Evolutionary conservation across 1,140 invertebrate genomes (phyloP).

Genomic region (Formica exsecta): DNA sequence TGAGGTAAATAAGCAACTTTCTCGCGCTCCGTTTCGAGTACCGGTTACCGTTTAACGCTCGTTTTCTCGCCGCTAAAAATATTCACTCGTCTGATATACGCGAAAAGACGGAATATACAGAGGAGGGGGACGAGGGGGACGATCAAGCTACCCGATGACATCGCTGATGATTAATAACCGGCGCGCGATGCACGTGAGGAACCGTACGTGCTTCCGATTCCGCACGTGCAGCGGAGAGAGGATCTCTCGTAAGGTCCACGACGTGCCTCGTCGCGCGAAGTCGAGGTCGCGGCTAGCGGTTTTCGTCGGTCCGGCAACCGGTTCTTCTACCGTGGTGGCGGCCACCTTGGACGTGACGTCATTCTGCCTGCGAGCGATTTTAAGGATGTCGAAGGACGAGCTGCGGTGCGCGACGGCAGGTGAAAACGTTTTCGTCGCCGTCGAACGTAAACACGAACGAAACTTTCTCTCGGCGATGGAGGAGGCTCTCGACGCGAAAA

Average conservation of each 20-base stretch:
- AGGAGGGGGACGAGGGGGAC: too few relatives aligned
- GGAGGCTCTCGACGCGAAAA: too few relatives aligned
- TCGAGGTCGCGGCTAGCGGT: conserved; percentile 82
- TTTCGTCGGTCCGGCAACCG: conserved; percentile 80
- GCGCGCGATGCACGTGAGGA: conserved; percentile 46
- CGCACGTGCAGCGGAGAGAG: conserved; percentile 61
- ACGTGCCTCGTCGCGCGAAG: conserved; percentile 70
- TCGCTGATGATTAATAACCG: conserved; percentile 51
- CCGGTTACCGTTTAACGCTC: neutral
- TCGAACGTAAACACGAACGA: conserved; percentile 58
- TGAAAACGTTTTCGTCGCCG: conserved; percentile 65
- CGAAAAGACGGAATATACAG: neutral
- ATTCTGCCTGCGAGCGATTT: conserved; percentile 79
- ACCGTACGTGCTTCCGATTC: conserved; percentile 45
- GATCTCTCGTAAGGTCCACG: conserved; percentile 72
- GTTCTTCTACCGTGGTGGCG: conserved; percentile 73
- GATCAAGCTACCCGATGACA: conserved; percentile 34
- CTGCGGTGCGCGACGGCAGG: conserved; percentile 62
- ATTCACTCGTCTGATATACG: neutral
- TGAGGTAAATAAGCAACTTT: neutral
- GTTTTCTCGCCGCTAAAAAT: neutral
- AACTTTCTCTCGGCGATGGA: conserved; percentile 46
- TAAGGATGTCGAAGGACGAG: conserved; percentile 77
- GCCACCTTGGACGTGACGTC: conserved; percentile 74
- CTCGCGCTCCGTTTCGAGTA: neutral